Conservation (phyloP, 1,140 invertebrate genomes). For the Procambarus clarkii region DNA sequence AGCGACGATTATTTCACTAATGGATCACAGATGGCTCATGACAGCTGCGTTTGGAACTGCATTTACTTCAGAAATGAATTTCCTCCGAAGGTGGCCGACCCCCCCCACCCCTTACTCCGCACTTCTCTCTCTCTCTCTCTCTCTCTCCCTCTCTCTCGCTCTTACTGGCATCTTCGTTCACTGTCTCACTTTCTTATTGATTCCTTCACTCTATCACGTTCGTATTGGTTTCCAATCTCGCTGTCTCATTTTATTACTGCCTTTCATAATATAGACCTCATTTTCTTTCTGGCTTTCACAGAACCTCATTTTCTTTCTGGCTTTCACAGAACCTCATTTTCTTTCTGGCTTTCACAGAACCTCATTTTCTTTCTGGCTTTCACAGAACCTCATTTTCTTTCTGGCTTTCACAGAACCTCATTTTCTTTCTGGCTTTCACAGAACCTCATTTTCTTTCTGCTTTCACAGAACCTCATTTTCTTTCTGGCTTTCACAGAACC, state of each 20-base stretch:
- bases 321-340: background rate
- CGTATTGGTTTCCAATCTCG: background rate
- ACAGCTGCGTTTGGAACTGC: conserved; percentile 12
- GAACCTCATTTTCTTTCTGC: no score
- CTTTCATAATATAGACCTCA: no score
- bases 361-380: background rate
- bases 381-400: no score
- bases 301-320: background rate
- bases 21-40: conserved; percentile 8
- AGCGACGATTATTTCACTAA: conserved; percentile 8
- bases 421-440: background rate
- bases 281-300: background rate
- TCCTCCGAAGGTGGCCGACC: background rate
- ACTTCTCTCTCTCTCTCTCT: background rate
- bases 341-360: background rate
- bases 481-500: no score
- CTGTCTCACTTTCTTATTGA: no score
- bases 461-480: no score
- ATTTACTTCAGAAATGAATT: conserved; percentile 2
- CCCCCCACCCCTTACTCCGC: background rate
- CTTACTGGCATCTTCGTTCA: background rate
- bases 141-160: background rate
- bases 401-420: background rate
- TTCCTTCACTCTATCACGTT: background rate
- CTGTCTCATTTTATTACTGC: background rate